These are phyloP conservation scores for Lepidurus couesii DNA, from an alignment of 1,140 invertebrate genomes.

Conservation along the genomic window DNA sequence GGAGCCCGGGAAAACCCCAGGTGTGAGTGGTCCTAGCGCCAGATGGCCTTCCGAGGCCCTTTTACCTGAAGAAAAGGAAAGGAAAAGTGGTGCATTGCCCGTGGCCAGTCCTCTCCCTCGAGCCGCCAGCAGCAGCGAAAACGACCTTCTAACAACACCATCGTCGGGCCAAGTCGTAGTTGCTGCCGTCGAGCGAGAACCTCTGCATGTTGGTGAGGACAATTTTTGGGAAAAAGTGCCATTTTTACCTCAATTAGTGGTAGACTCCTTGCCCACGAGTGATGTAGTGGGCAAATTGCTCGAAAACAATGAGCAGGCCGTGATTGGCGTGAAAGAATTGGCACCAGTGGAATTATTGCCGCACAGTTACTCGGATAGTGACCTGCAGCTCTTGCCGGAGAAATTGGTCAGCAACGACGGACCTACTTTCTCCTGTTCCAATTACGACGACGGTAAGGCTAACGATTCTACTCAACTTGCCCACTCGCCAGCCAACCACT, in stretches of 20 bases:
- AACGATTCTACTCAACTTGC: neutral
- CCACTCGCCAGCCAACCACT: neutral
- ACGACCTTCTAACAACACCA: neutral
- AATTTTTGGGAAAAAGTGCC: slow-evolving; percentile 11
- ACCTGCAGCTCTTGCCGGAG: slow-evolving; percentile 1
- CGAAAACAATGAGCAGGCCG: neutral
- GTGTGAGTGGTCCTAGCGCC: neutral
- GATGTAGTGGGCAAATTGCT: neutral
- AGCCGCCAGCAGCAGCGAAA: neutral
- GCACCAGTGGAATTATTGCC: neutral
- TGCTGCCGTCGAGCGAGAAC: neutral
- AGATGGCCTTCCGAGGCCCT: neutral
- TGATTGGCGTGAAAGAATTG: neutral
- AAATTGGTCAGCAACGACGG: neutral
- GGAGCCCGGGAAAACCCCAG: neutral
- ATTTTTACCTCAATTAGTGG: neutral
- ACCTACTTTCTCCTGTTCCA: slow-evolving; percentile 18
- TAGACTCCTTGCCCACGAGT: neutral
- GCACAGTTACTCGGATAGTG: neutral
- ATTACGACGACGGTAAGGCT: neutral
- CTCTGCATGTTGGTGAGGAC: neutral
- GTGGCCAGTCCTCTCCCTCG: neutral
- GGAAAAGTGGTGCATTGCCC: neutral
- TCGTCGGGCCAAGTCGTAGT: neutral
- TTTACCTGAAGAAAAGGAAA: neutral